Evolutionary conservation across 2,888 invertebrate genomes (phyloP), one percentile per base, ranked within the genome.

Genomic region (Platerodrilus igneus): DNA sequence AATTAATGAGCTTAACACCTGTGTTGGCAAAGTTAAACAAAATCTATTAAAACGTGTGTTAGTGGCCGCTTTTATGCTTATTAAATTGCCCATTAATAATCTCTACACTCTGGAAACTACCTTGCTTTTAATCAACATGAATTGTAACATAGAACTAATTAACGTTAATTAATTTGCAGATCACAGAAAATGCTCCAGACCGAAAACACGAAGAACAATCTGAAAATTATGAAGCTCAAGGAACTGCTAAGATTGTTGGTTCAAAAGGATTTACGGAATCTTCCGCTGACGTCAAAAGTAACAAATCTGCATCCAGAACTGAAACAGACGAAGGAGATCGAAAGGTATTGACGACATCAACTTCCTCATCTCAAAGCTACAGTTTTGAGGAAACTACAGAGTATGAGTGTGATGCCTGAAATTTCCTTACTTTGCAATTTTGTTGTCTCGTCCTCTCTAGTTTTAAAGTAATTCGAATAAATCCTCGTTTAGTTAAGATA

Each of bases 331-430:
- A 63, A 16, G 59, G 57, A 33, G 63, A 60, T 39, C 56, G 59
- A 36, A 58, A 65, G 60, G 66, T 67, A 59, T 59, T 62, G 41
- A 55, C 56, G 11, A 53, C 63, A 31, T 60, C 60, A 51, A 56
- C 62, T 34, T 62, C 64, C 37, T 64, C 65, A 19, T 64, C 67
- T 14, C 60, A 66, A 50, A 66, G 65, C 50, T 68, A 60, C 45
- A 63, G 64, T 33, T 63, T 64, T 54, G 68, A 68, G 56, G 68
- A 68, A 52, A 56, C 58, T 13, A 64, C 66, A 51, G 68, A 69
- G 52, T 67, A 60, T 51, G 67, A 64, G 53, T 40, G 35, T 14
- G 25, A 10, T 19, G 18, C 23, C 18, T 20, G 47, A 55, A 17
- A 62, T 62, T 37, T 58, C 55, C 41, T 61, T 47, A 56, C 20